A percentile compares a stretch with the other conserved stretches of the same genome.
Evolutionary conservation across 1,140 invertebrate species (phyloP).

Genomic region (Anastatus disparis): DNA sequence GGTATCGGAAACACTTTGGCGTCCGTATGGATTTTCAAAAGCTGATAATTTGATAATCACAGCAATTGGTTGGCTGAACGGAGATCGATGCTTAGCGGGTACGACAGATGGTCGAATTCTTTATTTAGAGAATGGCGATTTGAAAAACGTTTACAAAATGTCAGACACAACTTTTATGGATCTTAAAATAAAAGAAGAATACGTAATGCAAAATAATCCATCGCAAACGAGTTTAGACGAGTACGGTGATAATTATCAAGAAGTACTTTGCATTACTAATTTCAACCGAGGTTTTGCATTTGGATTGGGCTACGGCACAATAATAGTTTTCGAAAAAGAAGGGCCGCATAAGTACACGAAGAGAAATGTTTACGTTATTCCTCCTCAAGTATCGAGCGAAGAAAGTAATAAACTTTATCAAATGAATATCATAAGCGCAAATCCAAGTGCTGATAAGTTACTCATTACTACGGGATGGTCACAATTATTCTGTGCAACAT

Average conservation of each 20-base stretch:
- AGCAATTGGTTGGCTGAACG: constrained; percentile 77
- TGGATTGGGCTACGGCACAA: constrained; percentile 69
- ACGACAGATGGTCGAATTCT: constrained; percentile 78
- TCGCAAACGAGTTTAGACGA: constrained; percentile 43
- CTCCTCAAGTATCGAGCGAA: constrained; percentile 58
- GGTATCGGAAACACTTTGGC: constrained; percentile 82
- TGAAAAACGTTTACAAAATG: constrained; percentile 73
- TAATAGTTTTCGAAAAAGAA: constrained; percentile 76
- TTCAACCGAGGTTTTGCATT: constrained; percentile 74
- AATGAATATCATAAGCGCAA: constrained; percentile 70
- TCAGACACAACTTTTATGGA: constrained; percentile 68
- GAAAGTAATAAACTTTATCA: constrained; percentile 61
- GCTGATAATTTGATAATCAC: constrained; percentile 79
- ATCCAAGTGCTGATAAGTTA: constrained; percentile 69
- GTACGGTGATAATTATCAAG: constrained; percentile 47
- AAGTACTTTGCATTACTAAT: constrained; percentile 65
- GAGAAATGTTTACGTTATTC: constrained; percentile 70
- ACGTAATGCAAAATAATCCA: constrained; percentile 41
- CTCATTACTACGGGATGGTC: constrained; percentile 73
- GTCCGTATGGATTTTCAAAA: constrained; percentile 85
- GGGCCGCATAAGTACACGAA: constrained; percentile 71
- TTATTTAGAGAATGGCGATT: constrained; percentile 82
- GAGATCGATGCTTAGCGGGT: constrained; percentile 80
- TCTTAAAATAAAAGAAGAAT: constrained; percentile 65
- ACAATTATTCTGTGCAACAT: constrained; percentile 71